Evolutionary conservation across 2,888 invertebrate genomes (phyloP).

Genomic region (Ypsolopha scabrella): DNA sequence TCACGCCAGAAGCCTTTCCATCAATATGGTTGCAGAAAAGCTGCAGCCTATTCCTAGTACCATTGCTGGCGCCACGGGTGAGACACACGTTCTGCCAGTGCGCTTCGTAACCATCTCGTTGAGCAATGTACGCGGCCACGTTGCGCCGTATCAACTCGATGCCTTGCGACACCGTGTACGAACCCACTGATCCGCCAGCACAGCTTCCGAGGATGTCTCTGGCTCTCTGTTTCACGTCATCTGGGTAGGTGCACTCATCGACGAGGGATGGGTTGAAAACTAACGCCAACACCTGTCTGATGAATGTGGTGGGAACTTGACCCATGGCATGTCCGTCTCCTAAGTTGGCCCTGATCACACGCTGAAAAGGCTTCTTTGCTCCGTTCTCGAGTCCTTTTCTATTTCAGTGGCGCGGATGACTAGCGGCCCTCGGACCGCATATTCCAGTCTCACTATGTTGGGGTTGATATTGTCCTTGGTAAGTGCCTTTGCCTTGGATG

Average conservation of each 20-base stretch:
- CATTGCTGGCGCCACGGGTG: constrained; percentile 92
- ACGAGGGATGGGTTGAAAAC: constrained; percentile 81
- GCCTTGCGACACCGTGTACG: constrained; percentile 92
- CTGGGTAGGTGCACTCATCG: constrained; percentile 77
- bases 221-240: constrained; percentile 86
- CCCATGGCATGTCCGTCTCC: constrained; percentile 99
- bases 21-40: constrained; percentile 70
- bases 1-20: constrained; percentile 78
- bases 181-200: constrained; percentile 86
- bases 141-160: constrained; percentile 90
- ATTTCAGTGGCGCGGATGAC: constrained; percentile 93
- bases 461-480: constrained; percentile 88
- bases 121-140: constrained; percentile 87
- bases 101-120: constrained; percentile 83
- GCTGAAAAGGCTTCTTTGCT: constrained; percentile 87
- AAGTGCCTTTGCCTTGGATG: constrained; percentile 25
- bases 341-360: constrained; percentile 96
- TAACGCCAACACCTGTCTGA: constrained; percentile 73
- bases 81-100: constrained; percentile 86
- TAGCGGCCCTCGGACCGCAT: constrained; percentile 97
- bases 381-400: constrained; percentile 89
- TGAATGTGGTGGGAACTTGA: constrained; percentile 92
- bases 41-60: constrained; percentile 89
- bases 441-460: constrained; percentile 91
- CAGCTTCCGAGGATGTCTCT: constrained; percentile 74